These are phyloP conservation scores for Anhinga anhinga DNA, from an alignment of 2,113 vertebrate species.

Conservation along the genomic window DNA sequence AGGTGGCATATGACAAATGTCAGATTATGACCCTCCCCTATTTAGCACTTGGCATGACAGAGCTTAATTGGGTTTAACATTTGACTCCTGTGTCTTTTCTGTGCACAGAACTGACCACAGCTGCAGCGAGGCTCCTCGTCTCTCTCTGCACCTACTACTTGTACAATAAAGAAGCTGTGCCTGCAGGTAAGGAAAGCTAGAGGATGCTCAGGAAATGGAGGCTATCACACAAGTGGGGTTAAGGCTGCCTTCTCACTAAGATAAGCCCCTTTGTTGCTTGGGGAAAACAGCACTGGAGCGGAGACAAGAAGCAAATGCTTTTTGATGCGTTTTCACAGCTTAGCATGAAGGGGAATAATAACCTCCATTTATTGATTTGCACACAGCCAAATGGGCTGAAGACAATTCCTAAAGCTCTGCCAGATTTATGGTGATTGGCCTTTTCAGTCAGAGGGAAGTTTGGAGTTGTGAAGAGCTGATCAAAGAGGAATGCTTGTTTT, in stretches of 20 bases:
- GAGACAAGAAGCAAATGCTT: neutral
- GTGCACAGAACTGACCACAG: neutral
- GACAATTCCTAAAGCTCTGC: neutral
- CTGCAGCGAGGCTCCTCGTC: neutral
- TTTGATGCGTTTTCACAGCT: neutral
- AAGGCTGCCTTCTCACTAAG: neutral
- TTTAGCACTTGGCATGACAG: neutral
- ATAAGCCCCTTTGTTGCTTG: neutral
- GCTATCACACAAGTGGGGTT: neutral
- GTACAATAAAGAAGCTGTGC: neutral
- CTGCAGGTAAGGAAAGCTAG: neutral
- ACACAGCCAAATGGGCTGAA: neutral
- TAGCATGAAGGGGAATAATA: neutral
- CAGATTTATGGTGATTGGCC: neutral
- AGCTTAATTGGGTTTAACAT: neutral
- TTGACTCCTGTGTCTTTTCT: too few species aligned
- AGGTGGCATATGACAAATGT: neutral
- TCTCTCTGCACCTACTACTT: neutral
- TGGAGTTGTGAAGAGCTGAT: neutral
- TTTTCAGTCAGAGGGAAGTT: neutral
- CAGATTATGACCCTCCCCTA: neutral
- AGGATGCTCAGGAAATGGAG: neutral
- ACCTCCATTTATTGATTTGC: neutral
- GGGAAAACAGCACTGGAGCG: neutral
- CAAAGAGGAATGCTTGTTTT: neutral